Evolutionary conservation across 1,140 invertebrate species (phyloP), one percentile per base, ranked within the genome.

Genomic region (Drosophila persimilis): DNA sequence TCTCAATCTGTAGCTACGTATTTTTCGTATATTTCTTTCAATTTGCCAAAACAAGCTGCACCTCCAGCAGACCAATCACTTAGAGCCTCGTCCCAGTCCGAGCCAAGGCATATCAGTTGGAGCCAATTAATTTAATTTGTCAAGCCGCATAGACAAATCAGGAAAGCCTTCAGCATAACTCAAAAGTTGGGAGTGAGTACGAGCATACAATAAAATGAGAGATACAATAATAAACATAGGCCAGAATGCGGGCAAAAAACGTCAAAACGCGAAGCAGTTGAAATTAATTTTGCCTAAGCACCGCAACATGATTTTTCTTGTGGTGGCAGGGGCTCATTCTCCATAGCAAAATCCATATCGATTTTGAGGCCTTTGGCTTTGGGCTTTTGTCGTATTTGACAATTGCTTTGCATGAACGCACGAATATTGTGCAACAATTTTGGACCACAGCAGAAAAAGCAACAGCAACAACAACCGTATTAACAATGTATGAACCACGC

Each of bases 391-490:
- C 67, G 67, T 31, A 55, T 77, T 81, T 80, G 73, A 81, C 78
- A 81, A 81, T 81, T 81, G 78, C 67, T 77, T 77, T 81, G 78
- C 78, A 81, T 81, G 62, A 65, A 81, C 78, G 78, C 73, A 81
- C 74, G 53, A 73, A 81, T 60, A 63, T 81, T 81, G 73, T 80
- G 77, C 66, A 80, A 80, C 61, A 20, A 24, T 57, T 67, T 57
- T 56, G 57, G 57, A 55, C 60, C 55, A 26, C 50, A 64, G 45
- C 60, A 60, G 50, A 50, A 44, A 39, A 26, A 41, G 57, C 41
- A 53, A 51, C 50, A 9, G 24, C 56, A 44, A 24, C 51, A 53
- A 17, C 47, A 64, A 73, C 61, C 29, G 47, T 73, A 54, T 65
- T 50, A 56, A 63, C 73, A 76, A 57, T 75, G 55, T 77, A 56